phyloP scores from a whole-genome alignment of 2,797 vertebrate genomes.

The Tenualosa thibaudeaui region DNA sequence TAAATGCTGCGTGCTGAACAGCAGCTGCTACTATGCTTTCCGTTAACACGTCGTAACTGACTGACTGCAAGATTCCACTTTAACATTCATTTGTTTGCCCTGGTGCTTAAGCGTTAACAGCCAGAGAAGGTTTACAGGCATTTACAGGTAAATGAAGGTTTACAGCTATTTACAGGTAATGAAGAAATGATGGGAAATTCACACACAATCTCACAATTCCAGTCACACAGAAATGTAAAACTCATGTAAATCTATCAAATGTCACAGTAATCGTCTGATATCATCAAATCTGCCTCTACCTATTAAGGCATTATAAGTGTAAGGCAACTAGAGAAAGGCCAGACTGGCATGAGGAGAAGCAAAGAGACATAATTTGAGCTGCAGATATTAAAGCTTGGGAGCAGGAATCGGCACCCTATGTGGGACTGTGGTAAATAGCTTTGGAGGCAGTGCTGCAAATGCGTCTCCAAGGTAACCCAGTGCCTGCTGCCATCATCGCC shows the following conservation, averaged over 20 bases:
- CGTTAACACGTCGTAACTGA: not conserved
- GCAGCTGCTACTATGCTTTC: slow-evolving; percentile 13
- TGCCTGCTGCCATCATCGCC: not conserved
- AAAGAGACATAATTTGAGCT: not conserved
- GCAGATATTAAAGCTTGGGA: not conserved
- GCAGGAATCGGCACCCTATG: not conserved
- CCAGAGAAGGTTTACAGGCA: no score
- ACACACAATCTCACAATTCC: not conserved
- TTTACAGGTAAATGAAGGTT: not conserved
- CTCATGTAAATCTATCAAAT: not conserved
- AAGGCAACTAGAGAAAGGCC: not conserved
- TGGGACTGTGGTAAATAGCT: slow-evolving; percentile 30
- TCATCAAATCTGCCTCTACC: not conserved
- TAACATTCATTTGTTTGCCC: not conserved
- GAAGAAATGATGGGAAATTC: not conserved
- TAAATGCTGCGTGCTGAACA: not conserved
- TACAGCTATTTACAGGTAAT: not conserved
- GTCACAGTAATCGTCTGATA: not conserved
- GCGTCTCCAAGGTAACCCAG: slow-evolving; percentile 45
- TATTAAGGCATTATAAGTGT: no score
- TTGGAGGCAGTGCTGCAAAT: slow-evolving; percentile 26
- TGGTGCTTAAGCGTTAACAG: not conserved
- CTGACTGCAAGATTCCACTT: not conserved
- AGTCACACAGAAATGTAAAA: not conserved
- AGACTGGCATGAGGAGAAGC: not conserved